Evolutionary conservation across 2,113 vertebrate genomes (phyloP), one percentile per base, ranked within the genome.

Genomic region (Xerus inauris): DNA sequence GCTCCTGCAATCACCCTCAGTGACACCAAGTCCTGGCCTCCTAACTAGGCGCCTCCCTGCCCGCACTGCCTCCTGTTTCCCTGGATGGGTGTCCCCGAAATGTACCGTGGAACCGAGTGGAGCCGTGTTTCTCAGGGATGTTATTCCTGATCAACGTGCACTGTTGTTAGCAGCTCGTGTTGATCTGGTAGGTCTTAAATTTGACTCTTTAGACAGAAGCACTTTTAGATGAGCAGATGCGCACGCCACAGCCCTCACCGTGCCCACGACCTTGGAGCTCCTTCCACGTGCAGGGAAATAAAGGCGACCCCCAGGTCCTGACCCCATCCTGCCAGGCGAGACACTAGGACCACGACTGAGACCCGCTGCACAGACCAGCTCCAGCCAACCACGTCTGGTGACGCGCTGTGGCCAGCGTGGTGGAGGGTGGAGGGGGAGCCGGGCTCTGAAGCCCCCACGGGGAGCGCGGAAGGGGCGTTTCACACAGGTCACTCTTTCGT

Each of bases 81-180:
- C 65, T 26, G 84, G 94, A 35, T 62, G 51, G 96, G 42, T 38
- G 26, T 65, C 86, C n/a, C n/a, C 93, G 24, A 17, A 24, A 35
- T 0, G 75, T 0, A 30, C 85, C 0, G 0, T 1, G 35, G n/a
- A 89, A 75, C 82, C 77, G n/a, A 91, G 87, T 0, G 47, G 49
- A 62, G 81, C 0, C 26, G 96, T 87, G 71, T 72, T 89, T 40
- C 1, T 0, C 19, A 14, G 10, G 86, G 73, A 47, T 3, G 0
- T 13, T 51, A 42, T 51, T 85, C 47, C 95, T 10, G 32, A 76
- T 51, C 75, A 42, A 19, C 91, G 51, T 0, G 6, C 1, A 0
- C 49, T 0, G 8, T 69, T 57, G 76, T 0, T 0, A 6, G 93
- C 59, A 0, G 1, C 91, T 95, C 24, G 1, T 76, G 67, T 3